A percentile compares a stretch with the other conserved stretches of the same genome.
phyloP scores from a whole-genome alignment of 2,888 invertebrate species.

The Melanargia galathea region DNA sequence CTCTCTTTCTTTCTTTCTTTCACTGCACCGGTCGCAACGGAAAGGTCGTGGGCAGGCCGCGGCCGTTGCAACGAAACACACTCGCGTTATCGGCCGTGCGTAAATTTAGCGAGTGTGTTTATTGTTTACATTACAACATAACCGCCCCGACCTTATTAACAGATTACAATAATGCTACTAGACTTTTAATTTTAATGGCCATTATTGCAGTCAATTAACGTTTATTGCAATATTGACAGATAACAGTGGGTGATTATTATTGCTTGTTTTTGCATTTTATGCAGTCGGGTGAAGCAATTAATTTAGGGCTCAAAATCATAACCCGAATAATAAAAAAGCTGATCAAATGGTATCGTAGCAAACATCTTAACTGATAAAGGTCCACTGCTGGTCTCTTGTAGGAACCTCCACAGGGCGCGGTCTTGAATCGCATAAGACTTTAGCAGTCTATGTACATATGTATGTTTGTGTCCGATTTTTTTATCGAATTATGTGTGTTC shows the following conservation, averaged over 20 bases:
- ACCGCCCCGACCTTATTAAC: constrained; percentile 50
- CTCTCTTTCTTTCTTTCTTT: too few species aligned
- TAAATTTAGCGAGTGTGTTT: constrained; percentile 18
- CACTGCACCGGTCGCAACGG: not conserved
- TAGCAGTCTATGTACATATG: too few species aligned
- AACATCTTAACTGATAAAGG: too few species aligned
- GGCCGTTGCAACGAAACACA: not conserved
- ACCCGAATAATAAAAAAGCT: too few species aligned
- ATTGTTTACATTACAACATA: constrained; percentile 27
- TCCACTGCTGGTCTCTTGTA: too few species aligned
- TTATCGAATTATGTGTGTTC: too few species aligned
- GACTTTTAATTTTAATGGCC: constrained; percentile 78
- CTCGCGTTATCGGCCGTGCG: constrained; percentile 3
- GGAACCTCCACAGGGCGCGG: too few species aligned
- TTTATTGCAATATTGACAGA: constrained; percentile 60
- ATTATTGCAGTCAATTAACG: constrained; percentile 69
- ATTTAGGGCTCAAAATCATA: too few species aligned
- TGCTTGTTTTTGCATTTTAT: constrained; percentile 9
- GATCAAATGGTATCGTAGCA: too few species aligned
- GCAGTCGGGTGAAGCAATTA: not conserved
- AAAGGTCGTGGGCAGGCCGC: not conserved
- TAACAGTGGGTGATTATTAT: constrained; percentile 47
- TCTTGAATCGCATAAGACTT: too few species aligned
- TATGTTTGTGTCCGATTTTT: too few species aligned
- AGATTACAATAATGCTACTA: constrained; percentile 61